Conservation (phyloP, 37 sponge, comb jelly and placozoan genomes). For the Ephydatia muelleri region DNA sequence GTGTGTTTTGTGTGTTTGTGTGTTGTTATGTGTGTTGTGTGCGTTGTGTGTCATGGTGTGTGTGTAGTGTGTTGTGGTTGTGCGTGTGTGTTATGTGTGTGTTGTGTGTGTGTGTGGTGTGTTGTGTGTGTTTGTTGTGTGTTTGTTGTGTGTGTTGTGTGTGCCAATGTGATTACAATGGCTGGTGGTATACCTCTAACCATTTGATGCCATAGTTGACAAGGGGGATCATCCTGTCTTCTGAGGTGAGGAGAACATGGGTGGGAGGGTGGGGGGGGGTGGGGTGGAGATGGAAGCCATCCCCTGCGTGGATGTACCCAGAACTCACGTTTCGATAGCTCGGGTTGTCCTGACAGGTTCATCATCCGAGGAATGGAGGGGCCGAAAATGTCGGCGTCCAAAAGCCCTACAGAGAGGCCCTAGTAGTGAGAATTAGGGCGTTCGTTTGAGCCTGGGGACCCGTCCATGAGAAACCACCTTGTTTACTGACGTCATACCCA, state of each 20-base stretch:
- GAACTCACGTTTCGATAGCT: conserved; percentile 75
- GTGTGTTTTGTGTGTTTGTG: too few species aligned
- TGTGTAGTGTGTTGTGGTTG: too few species aligned
- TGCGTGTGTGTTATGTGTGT: too few species aligned
- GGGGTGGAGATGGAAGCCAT: neutral
- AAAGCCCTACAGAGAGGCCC: conserved; percentile 77
- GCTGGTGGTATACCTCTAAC: too few species aligned
- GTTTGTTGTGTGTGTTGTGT: neutral
- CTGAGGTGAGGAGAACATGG: conserved; percentile 16
- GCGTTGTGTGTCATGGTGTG: too few species aligned
- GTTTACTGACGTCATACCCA: conserved; percentile 43
- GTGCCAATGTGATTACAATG: too few species aligned
- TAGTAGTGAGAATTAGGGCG: neutral
- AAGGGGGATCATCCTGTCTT: conserved; percentile 89
- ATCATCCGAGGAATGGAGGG: conserved; percentile 95
- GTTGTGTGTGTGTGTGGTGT: too few species aligned
- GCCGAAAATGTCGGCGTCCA: conserved; percentile 99
- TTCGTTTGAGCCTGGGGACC: neutral
- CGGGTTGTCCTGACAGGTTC: conserved; percentile 85
- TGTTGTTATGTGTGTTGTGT: too few species aligned
- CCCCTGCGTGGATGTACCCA: neutral
- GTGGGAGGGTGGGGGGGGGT: neutral
- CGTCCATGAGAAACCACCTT: conserved; percentile 26
- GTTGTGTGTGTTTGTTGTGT: too few species aligned
- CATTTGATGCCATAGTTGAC: conserved; percentile 93